Evolutionary conservation across 2,888 invertebrate genomes (phyloP).

Genomic region (Incurvaria masculella): DNA sequence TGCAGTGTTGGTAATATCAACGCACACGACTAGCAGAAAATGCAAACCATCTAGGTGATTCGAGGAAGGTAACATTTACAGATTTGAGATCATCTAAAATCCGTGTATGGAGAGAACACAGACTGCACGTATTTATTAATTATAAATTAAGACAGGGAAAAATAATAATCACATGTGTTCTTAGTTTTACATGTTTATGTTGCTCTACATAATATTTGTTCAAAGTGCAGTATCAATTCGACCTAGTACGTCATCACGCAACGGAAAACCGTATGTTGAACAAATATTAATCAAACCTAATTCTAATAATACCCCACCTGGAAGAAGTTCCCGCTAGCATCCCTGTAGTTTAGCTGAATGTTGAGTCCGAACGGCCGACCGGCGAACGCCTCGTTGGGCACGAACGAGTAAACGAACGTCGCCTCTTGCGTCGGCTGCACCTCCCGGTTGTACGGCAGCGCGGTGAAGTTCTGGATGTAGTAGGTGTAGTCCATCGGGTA

Average conservation of each 20-base stretch:
- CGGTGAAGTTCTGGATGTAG: slow-evolving; percentile 97
- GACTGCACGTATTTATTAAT: no score
- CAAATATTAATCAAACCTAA: slow-evolving; percentile 4
- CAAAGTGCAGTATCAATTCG: no score
- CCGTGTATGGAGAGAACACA: no score
- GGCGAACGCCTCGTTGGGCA: slow-evolving; percentile 95
- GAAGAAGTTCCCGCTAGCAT: slow-evolving; percentile 60
- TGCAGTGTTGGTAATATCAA: no score
- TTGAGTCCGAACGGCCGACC: slow-evolving; percentile 95
- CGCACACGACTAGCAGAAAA: no score
- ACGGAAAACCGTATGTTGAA: background rate
- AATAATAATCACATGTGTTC: no score
- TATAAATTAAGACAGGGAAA: no score
- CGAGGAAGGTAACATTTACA: no score
- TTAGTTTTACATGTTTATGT: no score
- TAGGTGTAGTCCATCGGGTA: slow-evolving; percentile 99
- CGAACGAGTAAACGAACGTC: slow-evolving; percentile 91
- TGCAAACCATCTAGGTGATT: no score
- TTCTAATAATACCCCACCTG: slow-evolving; percentile 39
- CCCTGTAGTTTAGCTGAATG: slow-evolving; percentile 88
- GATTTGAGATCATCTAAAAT: no score
- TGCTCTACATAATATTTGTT: no score
- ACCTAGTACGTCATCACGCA: background rate
- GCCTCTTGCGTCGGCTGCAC: slow-evolving; percentile 92
- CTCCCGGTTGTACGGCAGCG: slow-evolving; percentile 79